These are phyloP conservation scores for Miichthys miiuy DNA, from an alignment of 2,797 vertebrate species.

Conservation along the genomic window DNA sequence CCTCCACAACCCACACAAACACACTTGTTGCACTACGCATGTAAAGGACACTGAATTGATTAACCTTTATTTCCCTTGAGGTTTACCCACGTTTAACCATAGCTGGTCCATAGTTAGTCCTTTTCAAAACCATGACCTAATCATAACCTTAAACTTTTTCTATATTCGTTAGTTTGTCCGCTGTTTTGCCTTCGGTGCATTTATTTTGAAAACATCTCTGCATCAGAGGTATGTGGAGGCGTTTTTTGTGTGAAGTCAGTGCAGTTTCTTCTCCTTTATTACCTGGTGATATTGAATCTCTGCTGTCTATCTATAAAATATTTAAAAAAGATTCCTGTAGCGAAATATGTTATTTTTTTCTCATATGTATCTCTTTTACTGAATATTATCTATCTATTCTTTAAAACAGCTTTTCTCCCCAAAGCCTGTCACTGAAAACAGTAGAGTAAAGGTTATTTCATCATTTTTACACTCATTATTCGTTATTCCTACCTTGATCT, in stretches of 20 bases:
- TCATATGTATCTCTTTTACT: background rate
- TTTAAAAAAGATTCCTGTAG: constrained; percentile 14
- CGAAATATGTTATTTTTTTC: constrained; percentile 7
- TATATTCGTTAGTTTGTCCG: background rate
- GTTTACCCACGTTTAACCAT: constrained; percentile 1
- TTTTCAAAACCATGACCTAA: constrained; percentile 19
- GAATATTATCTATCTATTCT: constrained; percentile 4
- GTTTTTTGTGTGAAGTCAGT: constrained; percentile 16
- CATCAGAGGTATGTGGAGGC: background rate
- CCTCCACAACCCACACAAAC: background rate
- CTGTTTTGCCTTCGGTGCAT: background rate
- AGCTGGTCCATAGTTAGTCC: constrained; percentile 25
- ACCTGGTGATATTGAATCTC: constrained; percentile 39
- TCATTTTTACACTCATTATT: constrained; percentile 11
- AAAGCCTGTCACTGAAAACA: background rate
- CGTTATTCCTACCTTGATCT: constrained; percentile 8
- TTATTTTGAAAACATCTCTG: constrained; percentile 13
- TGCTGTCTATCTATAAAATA: constrained; percentile 37
- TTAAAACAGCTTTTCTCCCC: background rate
- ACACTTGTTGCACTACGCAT: constrained; percentile 2
- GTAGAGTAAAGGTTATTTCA: background rate
- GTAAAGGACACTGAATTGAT: constrained; percentile 45
- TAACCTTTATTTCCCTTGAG: constrained; percentile 54
- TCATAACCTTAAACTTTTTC: background rate
- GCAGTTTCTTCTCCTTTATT: constrained; percentile 27